Percentiles rank a stretch among this genome's conserved stretches.
phyloP scores from a whole-genome alignment of 2,797 vertebrate species.

The Synanceia verrucosa region DNA sequence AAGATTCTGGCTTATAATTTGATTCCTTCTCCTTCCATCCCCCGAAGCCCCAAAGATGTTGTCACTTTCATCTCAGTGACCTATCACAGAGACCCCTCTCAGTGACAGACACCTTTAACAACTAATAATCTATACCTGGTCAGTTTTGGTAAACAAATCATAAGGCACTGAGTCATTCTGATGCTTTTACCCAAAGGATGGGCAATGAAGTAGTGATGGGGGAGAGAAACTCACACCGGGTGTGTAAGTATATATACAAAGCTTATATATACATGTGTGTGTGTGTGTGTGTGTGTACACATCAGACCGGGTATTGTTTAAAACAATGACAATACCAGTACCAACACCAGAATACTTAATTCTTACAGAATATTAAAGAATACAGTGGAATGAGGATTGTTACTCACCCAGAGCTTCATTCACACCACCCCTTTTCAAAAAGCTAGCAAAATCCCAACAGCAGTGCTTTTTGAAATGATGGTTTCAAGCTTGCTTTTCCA shows the following conservation, averaged over 20 bases:
- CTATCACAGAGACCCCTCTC: slow-evolving; percentile 49
- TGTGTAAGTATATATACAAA: slow-evolving; percentile 1
- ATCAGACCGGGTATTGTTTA: too few species aligned
- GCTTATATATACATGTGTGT: not conserved
- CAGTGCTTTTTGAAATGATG: slow-evolving; percentile 46
- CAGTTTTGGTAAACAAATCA: slow-evolving; percentile 72
- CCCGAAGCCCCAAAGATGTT: slow-evolving; percentile 1
- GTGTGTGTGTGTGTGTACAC: not conserved
- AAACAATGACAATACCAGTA: too few species aligned
- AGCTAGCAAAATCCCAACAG: slow-evolving; percentile 19
- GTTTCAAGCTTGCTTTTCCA: slow-evolving; percentile 48
- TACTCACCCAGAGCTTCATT: slow-evolving; percentile 3
- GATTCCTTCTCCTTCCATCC: slow-evolving; percentile 19
- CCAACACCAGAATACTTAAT: not conserved
- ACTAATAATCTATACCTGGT: slow-evolving; percentile 53
- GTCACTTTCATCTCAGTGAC: slow-evolving; percentile 72
- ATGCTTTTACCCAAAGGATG: slow-evolving; percentile 59
- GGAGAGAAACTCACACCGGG: slow-evolving; percentile 6
- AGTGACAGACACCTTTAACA: slow-evolving; percentile 40
- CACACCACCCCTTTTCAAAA: slow-evolving; percentile 2
- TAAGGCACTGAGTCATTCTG: slow-evolving; percentile 51
- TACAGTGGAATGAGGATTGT: not conserved
- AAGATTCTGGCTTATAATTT: slow-evolving; percentile 54
- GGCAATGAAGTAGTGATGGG: not conserved
- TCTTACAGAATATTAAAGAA: not conserved